Percentiles rank a stretch among this genome's conserved stretches.
Conservation (phyloP, 2,113 vertebrate genomes). For the Cnemophilus loriae region DNA sequence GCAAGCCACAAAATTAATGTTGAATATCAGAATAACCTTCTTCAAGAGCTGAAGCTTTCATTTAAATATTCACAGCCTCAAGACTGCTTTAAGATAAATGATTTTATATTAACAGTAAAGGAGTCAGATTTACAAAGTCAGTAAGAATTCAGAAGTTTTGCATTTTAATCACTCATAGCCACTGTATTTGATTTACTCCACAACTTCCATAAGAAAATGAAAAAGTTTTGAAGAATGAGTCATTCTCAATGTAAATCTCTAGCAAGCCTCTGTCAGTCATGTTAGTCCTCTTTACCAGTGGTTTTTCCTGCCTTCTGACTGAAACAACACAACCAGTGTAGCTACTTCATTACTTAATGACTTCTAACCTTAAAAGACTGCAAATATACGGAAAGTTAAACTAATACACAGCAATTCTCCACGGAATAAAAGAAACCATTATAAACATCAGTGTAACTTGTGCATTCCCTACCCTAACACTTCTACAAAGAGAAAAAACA, state of each 20-base stretch:
- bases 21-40: not conserved
- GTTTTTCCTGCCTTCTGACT: constrained; percentile 22
- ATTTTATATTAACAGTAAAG: constrained; percentile 32
- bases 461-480: not conserved
- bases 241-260: constrained; percentile 70
- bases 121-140: constrained; percentile 67
- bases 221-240: constrained; percentile 71
- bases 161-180: constrained; percentile 68
- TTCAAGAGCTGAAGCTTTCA: constrained; percentile 23
- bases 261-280: constrained; percentile 67
- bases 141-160: constrained; percentile 66
- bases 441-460: not conserved
- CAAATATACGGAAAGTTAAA: constrained; percentile 47
- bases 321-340: constrained; percentile 54
- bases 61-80: constrained; percentile 11
- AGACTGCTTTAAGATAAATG: constrained; percentile 23
- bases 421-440: not conserved
- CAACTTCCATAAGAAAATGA: constrained; percentile 63
- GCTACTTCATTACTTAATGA: constrained; percentile 53
- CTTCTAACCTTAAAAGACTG: constrained; percentile 53
- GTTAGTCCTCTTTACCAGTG: not conserved
- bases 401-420: not conserved
- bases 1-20: not conserved
- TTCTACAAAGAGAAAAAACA: not conserved
- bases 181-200: constrained; percentile 65